These are phyloP conservation scores for Macrochelys suwanniensis DNA, from an alignment of 2,797 vertebrate species.

Conservation along the genomic window DNA sequence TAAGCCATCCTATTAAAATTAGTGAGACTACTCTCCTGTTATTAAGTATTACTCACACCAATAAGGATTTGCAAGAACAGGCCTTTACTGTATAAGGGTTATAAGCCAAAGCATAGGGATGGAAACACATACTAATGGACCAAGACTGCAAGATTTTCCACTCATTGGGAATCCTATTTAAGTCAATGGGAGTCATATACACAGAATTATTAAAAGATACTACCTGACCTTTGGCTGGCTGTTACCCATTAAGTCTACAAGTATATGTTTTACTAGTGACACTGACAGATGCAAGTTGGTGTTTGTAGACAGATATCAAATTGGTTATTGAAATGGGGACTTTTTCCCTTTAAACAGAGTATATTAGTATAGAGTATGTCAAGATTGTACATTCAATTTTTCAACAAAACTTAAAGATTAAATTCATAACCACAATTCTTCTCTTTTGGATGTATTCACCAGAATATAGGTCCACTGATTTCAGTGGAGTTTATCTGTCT, in stretches of 20 bases:
- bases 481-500: background rate
- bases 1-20: background rate
- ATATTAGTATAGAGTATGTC: background rate
- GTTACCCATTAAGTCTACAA: background rate
- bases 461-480: background rate
- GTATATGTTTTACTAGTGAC: background rate
- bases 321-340: background rate
- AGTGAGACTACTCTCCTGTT: accelerated
- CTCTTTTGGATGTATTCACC: background rate
- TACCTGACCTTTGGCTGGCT: background rate
- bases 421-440: background rate
- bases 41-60: background rate
- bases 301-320: background rate
- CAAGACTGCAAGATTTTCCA: background rate
- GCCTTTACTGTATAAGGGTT: background rate
- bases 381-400: background rate
- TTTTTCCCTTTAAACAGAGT: background rate
- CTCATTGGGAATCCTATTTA: background rate
- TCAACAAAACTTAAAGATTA: background rate
- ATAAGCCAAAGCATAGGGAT: background rate
- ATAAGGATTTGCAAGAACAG: background rate
- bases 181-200: accelerated
- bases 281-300: background rate
- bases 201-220: background rate
- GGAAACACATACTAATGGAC: background rate